These are phyloP conservation scores for Homarus gammarus DNA, from an alignment of 2,888 invertebrate genomes.

Conservation along the genomic window DNA sequence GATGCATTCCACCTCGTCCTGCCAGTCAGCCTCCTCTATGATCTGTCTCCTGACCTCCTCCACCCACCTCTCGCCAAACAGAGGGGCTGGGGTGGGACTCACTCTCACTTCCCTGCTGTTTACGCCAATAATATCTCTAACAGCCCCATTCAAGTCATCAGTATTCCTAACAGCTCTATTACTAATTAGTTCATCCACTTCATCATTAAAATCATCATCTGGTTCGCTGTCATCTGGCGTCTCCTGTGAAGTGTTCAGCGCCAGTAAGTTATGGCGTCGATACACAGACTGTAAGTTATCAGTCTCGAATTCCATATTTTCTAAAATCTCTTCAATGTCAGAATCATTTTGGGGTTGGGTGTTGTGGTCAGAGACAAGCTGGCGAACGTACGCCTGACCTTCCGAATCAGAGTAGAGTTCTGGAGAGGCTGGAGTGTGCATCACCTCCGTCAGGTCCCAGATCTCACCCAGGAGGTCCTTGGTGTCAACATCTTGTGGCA, in stretches of 20 bases:
- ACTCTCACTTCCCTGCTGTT: not conserved
- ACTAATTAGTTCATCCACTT: not conserved
- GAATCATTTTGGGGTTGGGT: conserved; percentile 33
- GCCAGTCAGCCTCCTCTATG: conserved; percentile 33
- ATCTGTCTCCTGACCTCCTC: conserved; percentile 46
- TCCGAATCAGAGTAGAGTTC: conserved; percentile 45
- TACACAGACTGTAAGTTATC: not conserved
- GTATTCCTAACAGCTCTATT: not conserved
- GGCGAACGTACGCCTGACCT: conserved; percentile 44
- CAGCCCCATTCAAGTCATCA: not conserved
- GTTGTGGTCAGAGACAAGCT: conserved; percentile 45
- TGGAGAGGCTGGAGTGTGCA: not conserved
- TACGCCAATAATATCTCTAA: not conserved
- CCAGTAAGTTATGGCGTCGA: not conserved
- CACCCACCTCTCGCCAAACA: conserved; percentile 62
- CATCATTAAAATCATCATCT: conserved; percentile 7
- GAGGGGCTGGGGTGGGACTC: not conserved
- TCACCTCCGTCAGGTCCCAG: conserved; percentile 17
- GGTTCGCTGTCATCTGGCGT: not conserved
- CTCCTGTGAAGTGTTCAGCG: not conserved
- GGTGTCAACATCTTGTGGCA: not conserved
- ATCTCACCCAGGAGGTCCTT: conserved; percentile 35
- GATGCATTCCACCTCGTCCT: conserved; percentile 29
- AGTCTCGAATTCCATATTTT: conserved; percentile 47
- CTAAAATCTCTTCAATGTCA: conserved; percentile 60